Base-by-base conservation (phyloP, 2,113 vertebrate species). In the Cynoglossus semilaevis region DNA sequence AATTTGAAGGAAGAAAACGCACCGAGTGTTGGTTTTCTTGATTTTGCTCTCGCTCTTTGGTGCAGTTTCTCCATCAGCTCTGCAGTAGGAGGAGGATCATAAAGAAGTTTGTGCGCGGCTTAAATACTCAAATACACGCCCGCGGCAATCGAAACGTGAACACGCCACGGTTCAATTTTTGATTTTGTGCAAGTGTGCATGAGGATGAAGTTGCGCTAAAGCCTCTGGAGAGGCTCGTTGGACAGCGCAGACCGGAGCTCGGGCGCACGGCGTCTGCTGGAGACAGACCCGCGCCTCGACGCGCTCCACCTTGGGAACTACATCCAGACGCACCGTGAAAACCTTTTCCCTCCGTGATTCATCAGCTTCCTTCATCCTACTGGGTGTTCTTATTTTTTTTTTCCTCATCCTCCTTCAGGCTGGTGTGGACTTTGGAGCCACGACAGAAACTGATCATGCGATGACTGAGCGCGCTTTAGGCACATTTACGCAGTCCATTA, bases 401-500 rank as follows among this genome's bases (percentile, higher is more conserved):
- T n/a, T 43, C 40, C 15, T 14, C 9, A 12, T 43, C 37, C 45
- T 22, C 16, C 52, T 55, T 35, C 63, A 46, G 55, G 18, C 73
- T 70, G 67, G 57, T 77, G 77, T 80, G 82, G 85, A 87, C 83
- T 88, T 80, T 54, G 72, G 15, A 64, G 66, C 76, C 64, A 60
- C 70, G 62, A 72, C 64, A 67, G 38, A 82, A 79, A 75, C 71
- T 76, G 85, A 90, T 81, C 89, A 91, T 92, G 91, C 90, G 87
- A 91, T 91, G 90, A 92, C 83, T 85, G 84, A 73, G 81, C 66
- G 88, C 81, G 80, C 85, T 79, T 75, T 87, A 84, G 83, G 78
- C 70, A 82, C 79, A 81, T 81, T 80, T 55, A 84, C 80, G 44
- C 65, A 85, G 71, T 84, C 83, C 73, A 80, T 77, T 82, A 82